phyloP scores from a whole-genome alignment of 2,113 vertebrate genomes.

The Muscicapa adusta region DNA sequence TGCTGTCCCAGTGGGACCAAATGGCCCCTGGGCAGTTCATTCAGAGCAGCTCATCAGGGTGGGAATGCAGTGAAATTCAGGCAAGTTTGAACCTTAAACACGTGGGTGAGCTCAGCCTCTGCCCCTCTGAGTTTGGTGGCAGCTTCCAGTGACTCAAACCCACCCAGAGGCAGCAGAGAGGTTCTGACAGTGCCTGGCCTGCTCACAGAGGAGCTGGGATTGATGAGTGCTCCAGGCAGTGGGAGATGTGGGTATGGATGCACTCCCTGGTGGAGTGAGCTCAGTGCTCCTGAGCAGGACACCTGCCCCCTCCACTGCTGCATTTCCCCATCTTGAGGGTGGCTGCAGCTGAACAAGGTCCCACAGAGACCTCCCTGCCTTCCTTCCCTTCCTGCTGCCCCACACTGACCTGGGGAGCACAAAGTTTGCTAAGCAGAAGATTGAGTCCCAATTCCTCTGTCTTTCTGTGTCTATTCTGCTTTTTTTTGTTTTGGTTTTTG shows the following conservation, averaged over 20 bases:
- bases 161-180: neutral
- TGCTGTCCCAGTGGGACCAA: neutral
- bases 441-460: neutral
- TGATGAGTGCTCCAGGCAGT: neutral
- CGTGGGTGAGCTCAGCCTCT: accelerated
- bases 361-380: neutral
- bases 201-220: neutral
- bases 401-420: neutral
- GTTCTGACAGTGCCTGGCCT: accelerated
- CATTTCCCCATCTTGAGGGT: accelerated
- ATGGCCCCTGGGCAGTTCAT: neutral
- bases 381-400: neutral
- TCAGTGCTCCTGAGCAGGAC: neutral
- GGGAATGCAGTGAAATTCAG: neutral
- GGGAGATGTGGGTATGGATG: accelerated
- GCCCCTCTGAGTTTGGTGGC: neutral
- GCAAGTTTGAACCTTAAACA: neutral
- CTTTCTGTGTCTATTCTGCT: neutral
- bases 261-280: neutral
- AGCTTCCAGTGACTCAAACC: neutral
- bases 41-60: neutral
- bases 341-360: neutral
- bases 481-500: neutral
- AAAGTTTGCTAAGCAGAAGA: neutral
- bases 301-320: neutral